A percentile compares a stretch with the other conserved stretches of the same genome.
Conservation (phyloP, 2,888 invertebrate genomes). For the Lasioglossum calceatum region DNA sequence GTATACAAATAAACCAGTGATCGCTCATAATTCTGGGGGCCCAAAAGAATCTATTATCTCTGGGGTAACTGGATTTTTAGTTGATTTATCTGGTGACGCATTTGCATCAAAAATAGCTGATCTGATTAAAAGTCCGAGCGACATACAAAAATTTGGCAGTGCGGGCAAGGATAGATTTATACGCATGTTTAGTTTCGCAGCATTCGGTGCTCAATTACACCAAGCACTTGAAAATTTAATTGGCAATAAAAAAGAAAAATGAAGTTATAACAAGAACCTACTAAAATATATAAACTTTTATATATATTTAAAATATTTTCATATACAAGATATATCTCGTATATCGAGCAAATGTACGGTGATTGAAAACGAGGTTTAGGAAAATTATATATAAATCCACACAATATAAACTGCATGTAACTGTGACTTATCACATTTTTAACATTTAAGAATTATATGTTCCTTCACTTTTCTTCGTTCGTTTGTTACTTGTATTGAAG, state of each 20-base stretch:
- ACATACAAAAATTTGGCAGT: constrained; percentile 89
- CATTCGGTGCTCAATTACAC: constrained; percentile 90
- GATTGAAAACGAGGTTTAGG: constrained; percentile 6
- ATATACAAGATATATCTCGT: background rate
- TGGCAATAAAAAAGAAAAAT: constrained; percentile 57
- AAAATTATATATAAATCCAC: background rate
- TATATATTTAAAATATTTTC: constrained; percentile 17
- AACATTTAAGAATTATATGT: constrained; percentile 16
- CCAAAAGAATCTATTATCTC: constrained; percentile 96
- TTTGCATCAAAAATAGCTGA: constrained; percentile 92
- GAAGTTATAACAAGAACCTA: background rate
- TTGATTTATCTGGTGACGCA: constrained; percentile 88
- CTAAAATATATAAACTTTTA: constrained; percentile 17
- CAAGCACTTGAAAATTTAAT: constrained; percentile 79
- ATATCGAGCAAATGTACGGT: constrained; percentile 8
- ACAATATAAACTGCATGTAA: constrained; percentile 17
- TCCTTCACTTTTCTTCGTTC: constrained; percentile 19
- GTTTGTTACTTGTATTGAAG: constrained; percentile 10
- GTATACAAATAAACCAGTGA: constrained; percentile 96
- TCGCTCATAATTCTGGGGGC: constrained; percentile 98
- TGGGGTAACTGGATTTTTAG: constrained; percentile 92
- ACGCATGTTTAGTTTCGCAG: constrained; percentile 92
- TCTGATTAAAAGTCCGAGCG: constrained; percentile 87
- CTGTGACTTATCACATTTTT: background rate
- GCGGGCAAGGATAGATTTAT: constrained; percentile 91